A percentile compares a stretch with the other conserved stretches of the same genome.
phyloP scores from a whole-genome alignment of 2,888 invertebrate genomes.

The Brenthis daphne region DNA sequence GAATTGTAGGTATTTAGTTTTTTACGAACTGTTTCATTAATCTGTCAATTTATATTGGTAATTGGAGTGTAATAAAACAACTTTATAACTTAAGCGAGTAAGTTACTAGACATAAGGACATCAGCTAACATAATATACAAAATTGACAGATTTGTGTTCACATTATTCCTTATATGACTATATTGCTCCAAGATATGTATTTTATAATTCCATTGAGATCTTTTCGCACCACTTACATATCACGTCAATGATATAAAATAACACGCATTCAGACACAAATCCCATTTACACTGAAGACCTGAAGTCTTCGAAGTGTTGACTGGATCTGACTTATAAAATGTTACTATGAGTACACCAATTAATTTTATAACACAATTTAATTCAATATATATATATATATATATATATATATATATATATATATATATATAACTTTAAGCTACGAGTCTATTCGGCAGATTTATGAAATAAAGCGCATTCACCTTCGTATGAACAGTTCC shows the following conservation, averaged over 20 bases:
- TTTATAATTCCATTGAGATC: slow-evolving; percentile 24
- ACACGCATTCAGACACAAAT: slow-evolving; percentile 7
- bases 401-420: too few relatives aligned
- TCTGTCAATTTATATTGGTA: slow-evolving; percentile 9
- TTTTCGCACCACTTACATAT: slow-evolving; percentile 21
- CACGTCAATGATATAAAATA: slow-evolving; percentile 17
- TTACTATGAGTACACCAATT: slow-evolving; percentile 1
- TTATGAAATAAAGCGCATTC: slow-evolving; percentile 26
- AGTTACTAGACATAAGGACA: slow-evolving; percentile 6
- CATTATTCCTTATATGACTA: slow-evolving; percentile 27
- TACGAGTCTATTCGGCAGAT: slow-evolving; percentile 28
- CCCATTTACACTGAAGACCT: not conserved
- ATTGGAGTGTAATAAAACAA: not conserved
- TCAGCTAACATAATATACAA: slow-evolving; percentile 20
- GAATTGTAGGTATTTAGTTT: not conserved
- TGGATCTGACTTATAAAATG: slow-evolving; percentile 16
- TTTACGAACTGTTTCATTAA: not conserved
- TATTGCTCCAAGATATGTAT: slow-evolving; percentile 40
- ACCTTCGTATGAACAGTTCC: not conserved
- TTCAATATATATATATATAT: too few relatives aligned
- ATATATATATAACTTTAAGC: slow-evolving; percentile 16
- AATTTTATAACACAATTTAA: slow-evolving; percentile 26
- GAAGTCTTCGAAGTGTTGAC: not conserved
- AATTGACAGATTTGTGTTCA: slow-evolving; percentile 28
- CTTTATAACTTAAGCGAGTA: not conserved